Evolutionary conservation across 2,888 invertebrate genomes (phyloP), one percentile per base, ranked within the genome.

Genomic region (Epistrophe grossulariae): DNA sequence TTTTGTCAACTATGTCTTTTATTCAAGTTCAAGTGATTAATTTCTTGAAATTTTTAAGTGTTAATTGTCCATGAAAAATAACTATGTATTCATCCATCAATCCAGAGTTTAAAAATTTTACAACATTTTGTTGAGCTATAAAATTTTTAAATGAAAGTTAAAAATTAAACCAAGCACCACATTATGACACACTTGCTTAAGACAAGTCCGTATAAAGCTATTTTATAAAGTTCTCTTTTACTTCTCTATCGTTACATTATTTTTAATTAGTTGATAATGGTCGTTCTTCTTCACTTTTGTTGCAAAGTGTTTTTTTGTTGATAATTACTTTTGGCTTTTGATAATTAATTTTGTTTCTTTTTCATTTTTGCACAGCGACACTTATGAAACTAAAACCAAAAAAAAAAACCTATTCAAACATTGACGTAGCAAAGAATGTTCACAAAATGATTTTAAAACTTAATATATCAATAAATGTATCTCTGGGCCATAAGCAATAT

Each of bases 251-350:
- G 13, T 59, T 35, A 0, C 59, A 38, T 35, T 59, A 38, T 35
- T 59, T 59, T 59, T 59, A 59, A 59, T 59, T 38, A 59, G 17
- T 17, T 11, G 17, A 59, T 17, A 35, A 17, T 31, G 35, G 35
- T 35, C 35, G n/a, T n/a, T 11, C 10, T n/a, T 31, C n/a, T 57
- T 31, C 52, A 24, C 1, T n/a, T 17, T 35, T 38, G 19, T 35
- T 59, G 11, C 6, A 6, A 59, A 59, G 59, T 38, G 59, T 59
- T 59, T 59, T n/a, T 17, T 59, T 11, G 17, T 59, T 59, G 59
- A 59, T 59, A 59, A 59, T 59, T 17, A 59, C 11, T 35, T 38
- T 59, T 38, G 35, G 35, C 31, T 35, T 57, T 57, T 35, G n/a
- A 15, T 57, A n/a, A n/a, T 57, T 52, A 52, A 52, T 11, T 28